Conservation (phyloP, 2,113 vertebrate species). For the Pomatorhinus ruficollis region DNA sequence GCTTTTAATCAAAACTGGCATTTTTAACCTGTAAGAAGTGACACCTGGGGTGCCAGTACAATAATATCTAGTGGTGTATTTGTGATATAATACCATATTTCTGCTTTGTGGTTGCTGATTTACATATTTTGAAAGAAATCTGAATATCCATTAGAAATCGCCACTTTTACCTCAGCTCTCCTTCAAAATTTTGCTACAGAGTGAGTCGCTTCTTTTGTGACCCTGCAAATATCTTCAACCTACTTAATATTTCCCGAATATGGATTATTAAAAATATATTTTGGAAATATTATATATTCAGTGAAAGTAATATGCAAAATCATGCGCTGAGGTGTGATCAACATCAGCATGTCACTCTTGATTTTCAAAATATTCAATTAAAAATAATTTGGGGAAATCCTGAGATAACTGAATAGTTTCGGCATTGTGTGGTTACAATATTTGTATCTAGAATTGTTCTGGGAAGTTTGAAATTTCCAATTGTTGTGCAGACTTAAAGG, state of each 20-base stretch:
- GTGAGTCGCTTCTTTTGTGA: neutral
- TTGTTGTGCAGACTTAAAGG: neutral
- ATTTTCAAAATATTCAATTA: neutral
- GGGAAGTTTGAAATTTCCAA: neutral
- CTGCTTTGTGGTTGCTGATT: neutral
- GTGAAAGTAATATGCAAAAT: neutral
- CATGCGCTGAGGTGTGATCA: rapidly evolving
- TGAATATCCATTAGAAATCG: neutral
- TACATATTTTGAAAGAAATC: neutral
- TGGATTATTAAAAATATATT: neutral
- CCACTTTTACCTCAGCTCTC: neutral
- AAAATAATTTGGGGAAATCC: neutral
- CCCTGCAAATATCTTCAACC: neutral
- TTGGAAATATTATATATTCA: neutral
- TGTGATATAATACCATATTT: neutral
- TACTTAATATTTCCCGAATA: neutral
- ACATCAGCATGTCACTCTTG: neutral
- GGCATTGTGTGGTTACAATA: neutral
- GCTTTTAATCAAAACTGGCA: neutral
- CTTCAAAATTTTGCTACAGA: neutral
- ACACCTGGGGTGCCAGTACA: neutral
- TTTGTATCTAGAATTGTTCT: neutral
- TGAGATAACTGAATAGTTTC: neutral
- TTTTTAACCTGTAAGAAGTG: neutral
- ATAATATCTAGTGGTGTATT: neutral